Percentiles rank a stretch among this genome's conserved stretches.
Conservation (phyloP, 2,888 invertebrate species). For the Synanthedon tipuliformis region DNA sequence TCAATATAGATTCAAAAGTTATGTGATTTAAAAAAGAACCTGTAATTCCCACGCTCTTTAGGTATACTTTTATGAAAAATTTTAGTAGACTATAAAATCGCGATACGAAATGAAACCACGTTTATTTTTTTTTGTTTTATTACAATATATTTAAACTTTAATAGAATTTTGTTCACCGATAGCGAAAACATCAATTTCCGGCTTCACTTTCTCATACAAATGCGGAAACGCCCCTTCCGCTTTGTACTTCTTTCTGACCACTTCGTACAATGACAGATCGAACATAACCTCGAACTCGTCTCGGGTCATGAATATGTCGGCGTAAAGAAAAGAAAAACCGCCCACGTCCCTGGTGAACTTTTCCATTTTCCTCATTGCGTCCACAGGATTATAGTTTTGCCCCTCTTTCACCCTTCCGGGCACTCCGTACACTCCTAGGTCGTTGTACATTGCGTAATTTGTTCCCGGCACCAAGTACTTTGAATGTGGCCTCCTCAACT, state of each 20-base stretch:
- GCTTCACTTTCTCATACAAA: conserved; percentile 75
- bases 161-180: conserved; percentile 54
- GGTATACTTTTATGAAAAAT: too few species aligned
- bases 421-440: conserved; percentile 77
- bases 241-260: conserved; percentile 68
- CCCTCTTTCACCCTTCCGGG: conserved; percentile 73
- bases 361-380: conserved; percentile 77
- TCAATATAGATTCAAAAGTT: too few species aligned
- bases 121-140: too few species aligned
- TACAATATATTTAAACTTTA: conserved; percentile 4
- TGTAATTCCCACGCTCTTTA: too few species aligned
- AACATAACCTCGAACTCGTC: conserved; percentile 77
- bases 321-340: conserved; percentile 77
- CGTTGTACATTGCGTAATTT: conserved; percentile 78
- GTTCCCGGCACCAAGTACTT: conserved; percentile 74
- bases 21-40: too few species aligned
- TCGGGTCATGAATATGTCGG: conserved; percentile 76
- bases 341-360: conserved; percentile 76
- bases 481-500: conserved; percentile 63
- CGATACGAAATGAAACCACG: too few species aligned
- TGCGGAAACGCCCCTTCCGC: conserved; percentile 74
- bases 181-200: conserved; percentile 74
- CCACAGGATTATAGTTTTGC: conserved; percentile 72
- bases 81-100: too few species aligned
- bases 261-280: conserved; percentile 73